These are phyloP conservation scores for Vanessa tameamea DNA, from an alignment of 1,140 invertebrate genomes.

Conservation along the genomic window DNA sequence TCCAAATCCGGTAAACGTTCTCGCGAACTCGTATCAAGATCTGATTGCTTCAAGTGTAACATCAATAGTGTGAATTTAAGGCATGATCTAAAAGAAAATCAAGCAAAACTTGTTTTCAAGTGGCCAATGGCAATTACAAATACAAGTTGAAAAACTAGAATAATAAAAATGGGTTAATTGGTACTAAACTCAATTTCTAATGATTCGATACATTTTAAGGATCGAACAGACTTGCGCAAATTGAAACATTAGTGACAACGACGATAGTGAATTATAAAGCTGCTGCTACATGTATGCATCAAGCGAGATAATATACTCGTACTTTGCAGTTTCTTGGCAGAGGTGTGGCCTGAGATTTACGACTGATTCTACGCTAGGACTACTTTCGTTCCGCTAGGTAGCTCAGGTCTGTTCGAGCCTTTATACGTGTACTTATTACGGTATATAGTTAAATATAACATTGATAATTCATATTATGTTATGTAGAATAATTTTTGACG, in stretches of 20 bases:
- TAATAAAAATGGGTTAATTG: constrained; percentile 28
- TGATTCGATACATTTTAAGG: constrained; percentile 11
- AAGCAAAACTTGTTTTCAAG: constrained; percentile 16
- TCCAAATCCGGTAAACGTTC: constrained; percentile 3
- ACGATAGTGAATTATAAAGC: no score
- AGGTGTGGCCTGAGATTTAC: not conserved
- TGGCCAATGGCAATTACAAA: constrained; percentile 31
- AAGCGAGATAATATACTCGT: no score
- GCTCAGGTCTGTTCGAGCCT: not conserved
- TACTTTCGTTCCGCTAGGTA: not conserved
- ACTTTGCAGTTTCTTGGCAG: no score
- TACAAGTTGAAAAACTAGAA: constrained; percentile 28
- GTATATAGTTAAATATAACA: not conserved
- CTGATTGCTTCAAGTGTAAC: constrained; percentile 2
- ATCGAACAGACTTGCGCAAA: not conserved
- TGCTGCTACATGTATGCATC: no score
- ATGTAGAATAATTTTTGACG: no score
- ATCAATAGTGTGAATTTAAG: not conserved
- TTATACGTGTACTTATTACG: not conserved
- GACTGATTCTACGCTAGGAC: not conserved
- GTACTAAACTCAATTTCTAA: constrained; percentile 26
- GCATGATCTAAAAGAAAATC: constrained; percentile 16
- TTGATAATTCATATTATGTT: no score
- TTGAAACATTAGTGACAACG: no score
- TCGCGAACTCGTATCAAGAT: constrained; percentile 5